Percentiles rank a stretch among this genome's conserved stretches.
phyloP scores from a whole-genome alignment of 1,140 invertebrate species.

The Charaxes varanes region DNA sequence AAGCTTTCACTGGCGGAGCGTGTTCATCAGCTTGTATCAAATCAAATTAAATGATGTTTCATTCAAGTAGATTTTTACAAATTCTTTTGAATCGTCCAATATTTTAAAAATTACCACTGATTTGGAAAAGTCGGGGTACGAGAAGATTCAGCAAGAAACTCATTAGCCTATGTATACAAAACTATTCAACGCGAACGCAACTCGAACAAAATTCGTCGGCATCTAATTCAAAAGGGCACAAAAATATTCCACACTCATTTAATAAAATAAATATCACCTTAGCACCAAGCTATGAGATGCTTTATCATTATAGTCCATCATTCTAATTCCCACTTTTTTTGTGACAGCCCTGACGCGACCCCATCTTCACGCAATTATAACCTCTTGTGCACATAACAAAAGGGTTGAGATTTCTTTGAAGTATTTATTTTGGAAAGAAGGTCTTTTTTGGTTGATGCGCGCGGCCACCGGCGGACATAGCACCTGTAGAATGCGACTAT shows the following conservation, averaged over 20 bases:
- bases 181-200: too few relatives aligned
- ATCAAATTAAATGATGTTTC: too few relatives aligned
- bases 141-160: too few relatives aligned
- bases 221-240: too few relatives aligned
- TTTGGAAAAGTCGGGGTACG: too few relatives aligned
- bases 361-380: neutral
- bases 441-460: slow-evolving; percentile 29
- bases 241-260: neutral
- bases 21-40: too few relatives aligned
- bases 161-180: too few relatives aligned
- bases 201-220: too few relatives aligned
- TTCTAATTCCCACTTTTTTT: slow-evolving; percentile 31
- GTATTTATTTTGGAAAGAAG: slow-evolving; percentile 9
- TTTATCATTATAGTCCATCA: slow-evolving; percentile 21
- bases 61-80: too few relatives aligned
- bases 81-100: too few relatives aligned
- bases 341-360: neutral
- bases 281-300: slow-evolving; percentile 10
- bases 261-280: slow-evolving; percentile 4
- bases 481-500: slow-evolving; percentile 67
- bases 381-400: slow-evolving; percentile 1
- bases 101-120: too few relatives aligned
- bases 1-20: too few relatives aligned
- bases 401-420: slow-evolving; percentile 15
- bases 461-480: slow-evolving; percentile 52